phyloP scores from a whole-genome alignment of 2,797 vertebrate species.

The Darevskia nairensis region DNA sequence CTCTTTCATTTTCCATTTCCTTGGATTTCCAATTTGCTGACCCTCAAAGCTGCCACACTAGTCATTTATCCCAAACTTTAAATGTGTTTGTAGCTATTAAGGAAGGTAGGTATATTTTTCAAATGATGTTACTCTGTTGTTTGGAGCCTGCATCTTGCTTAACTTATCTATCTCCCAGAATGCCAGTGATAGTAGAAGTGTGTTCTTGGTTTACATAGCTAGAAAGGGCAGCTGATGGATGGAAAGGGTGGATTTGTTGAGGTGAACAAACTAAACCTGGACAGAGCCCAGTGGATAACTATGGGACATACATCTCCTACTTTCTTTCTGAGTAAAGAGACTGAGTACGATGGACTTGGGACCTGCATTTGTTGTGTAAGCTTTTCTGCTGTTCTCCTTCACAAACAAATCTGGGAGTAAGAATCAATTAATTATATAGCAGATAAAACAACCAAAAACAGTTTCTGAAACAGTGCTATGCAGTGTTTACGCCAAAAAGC shows the following conservation, averaged over 20 bases:
- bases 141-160: accelerated
- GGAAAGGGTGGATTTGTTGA: accelerated
- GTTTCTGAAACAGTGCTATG: slow-evolving; percentile 7
- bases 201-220: background rate
- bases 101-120: background rate
- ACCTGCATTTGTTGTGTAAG: background rate
- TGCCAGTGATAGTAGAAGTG: background rate
- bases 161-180: accelerated
- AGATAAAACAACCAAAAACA: background rate
- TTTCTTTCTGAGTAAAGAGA: background rate
- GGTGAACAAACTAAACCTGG: accelerated
- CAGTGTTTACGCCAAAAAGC: background rate
- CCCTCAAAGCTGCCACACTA: background rate
- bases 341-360: background rate
- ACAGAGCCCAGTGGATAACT: background rate
- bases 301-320: background rate
- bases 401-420: background rate
- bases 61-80: background rate
- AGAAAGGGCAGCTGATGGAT: slow-evolving; percentile 3
- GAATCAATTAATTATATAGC: background rate
- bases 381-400: background rate
- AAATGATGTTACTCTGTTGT: background rate
- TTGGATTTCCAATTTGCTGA: background rate
- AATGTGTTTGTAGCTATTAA: background rate
- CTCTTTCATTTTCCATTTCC: background rate